These are phyloP conservation scores for Phacellophora camtschatica DNA, from an alignment of 30 jellyfish, hydroid and myxozoan species.

Conservation along the genomic window DNA sequence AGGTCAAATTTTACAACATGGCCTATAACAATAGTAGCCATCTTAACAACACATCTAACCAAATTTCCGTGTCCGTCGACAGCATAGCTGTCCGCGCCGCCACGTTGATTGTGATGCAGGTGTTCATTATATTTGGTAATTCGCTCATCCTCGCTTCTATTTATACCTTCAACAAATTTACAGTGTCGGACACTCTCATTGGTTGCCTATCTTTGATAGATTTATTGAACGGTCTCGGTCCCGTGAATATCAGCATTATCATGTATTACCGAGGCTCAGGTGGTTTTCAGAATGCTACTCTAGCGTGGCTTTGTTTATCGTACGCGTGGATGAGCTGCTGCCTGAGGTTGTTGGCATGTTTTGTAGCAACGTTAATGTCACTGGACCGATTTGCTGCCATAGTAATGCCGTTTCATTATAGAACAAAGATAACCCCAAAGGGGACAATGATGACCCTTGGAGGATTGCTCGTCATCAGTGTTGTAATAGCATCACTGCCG, in stretches of 20 bases:
- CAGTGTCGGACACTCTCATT: constrained; percentile 60
- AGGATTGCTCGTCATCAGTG: constrained; percentile 11
- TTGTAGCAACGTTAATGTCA: constrained; percentile 71
- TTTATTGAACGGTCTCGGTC: constrained; percentile 73
- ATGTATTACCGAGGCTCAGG: constrained; percentile 25
- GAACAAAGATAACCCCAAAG: constrained; percentile 37
- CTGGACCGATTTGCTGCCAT: constrained; percentile 66
- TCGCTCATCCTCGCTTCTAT: constrained; percentile 40
- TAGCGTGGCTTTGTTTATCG: constrained; percentile 31
- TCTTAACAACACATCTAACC: neutral
- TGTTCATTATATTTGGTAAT: constrained; percentile 57
- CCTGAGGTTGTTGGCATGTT: constrained; percentile 55
- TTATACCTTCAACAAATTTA: constrained; percentile 3
- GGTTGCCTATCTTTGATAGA: constrained; percentile 71
- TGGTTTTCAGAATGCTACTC: constrained; percentile 11
- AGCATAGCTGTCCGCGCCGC: constrained; percentile 45
- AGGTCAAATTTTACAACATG: no score
- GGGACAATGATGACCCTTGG: neutral
- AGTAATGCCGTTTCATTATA: constrained; percentile 55
- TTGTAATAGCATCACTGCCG: constrained; percentile 48
- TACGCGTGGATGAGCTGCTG: constrained; percentile 54
- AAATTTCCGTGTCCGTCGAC: neutral
- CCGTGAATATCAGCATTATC: constrained; percentile 57
- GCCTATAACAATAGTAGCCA: neutral
- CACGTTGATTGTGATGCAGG: constrained; percentile 45